Evolutionary conservation across 2,888 invertebrate genomes (phyloP).

Genomic region (Adelognathus sp.): DNA sequence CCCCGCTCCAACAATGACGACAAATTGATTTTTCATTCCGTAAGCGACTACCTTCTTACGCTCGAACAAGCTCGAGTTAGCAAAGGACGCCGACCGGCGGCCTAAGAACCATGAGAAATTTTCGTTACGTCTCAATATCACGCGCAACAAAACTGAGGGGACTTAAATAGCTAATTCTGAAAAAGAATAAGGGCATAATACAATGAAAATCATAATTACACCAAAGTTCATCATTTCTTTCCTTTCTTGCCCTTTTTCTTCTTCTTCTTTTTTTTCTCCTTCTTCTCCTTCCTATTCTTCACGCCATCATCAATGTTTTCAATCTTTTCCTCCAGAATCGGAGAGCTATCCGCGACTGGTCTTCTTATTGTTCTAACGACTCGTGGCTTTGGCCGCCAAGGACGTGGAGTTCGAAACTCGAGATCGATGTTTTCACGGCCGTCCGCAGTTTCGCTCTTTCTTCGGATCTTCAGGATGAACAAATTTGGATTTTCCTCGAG

Average conservation of each 20-base stretch:
- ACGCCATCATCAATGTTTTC: constrained; percentile 15
- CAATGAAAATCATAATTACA: background rate
- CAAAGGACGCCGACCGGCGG: constrained; percentile 27
- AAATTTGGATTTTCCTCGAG: constrained; percentile 76
- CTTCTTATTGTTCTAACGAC: constrained; percentile 9
- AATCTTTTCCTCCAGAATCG: background rate
- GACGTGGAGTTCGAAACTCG: constrained; percentile 74
- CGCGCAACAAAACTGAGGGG: background rate
- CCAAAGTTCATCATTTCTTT: constrained; percentile 18
- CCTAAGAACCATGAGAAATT: background rate
- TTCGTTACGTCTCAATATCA: background rate
- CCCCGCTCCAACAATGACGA: constrained; percentile 46
- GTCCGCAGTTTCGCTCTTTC: constrained; percentile 63
- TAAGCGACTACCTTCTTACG: background rate
- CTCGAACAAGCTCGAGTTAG: background rate
- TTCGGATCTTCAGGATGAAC: constrained; percentile 73
- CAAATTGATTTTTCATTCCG: constrained; percentile 59
- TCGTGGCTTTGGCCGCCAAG: constrained; percentile 66
- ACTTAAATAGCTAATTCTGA: background rate
- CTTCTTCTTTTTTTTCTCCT: constrained; percentile 42
- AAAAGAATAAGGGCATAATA: background rate
- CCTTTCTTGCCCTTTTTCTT: constrained; percentile 45
- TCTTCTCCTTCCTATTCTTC: constrained; percentile 44
- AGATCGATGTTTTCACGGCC: constrained; percentile 71
- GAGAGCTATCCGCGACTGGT: background rate